Evolutionary conservation across 2,113 vertebrate genomes (phyloP).

Genomic region (Periophthalmus modestus): DNA sequence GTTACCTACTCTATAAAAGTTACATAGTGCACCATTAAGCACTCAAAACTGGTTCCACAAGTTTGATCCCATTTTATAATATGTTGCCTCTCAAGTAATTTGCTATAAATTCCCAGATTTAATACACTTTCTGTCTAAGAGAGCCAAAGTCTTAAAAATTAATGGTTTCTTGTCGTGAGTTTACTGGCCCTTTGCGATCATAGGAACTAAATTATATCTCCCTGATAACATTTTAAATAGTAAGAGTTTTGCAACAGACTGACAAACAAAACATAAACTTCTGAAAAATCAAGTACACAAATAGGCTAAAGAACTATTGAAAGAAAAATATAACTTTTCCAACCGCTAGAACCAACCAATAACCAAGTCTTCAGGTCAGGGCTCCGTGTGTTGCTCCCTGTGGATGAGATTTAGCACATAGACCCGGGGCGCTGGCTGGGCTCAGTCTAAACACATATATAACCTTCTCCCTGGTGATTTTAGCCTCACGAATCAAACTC

Average conservation of each 20-base stretch:
- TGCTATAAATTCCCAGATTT: too few species aligned
- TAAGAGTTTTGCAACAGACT: background rate
- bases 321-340: background rate
- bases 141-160: too few species aligned
- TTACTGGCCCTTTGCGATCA: too few species aligned
- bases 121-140: too few species aligned
- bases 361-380: constrained; percentile 14
- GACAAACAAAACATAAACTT: background rate
- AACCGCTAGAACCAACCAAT: background rate
- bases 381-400: constrained; percentile 12
- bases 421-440: background rate
- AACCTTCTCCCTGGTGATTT: constrained; percentile 24
- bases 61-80: too few species aligned
- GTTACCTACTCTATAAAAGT: too few species aligned
- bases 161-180: too few species aligned
- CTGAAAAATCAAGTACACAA: background rate
- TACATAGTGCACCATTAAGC: too few species aligned
- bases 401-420: constrained; percentile 18
- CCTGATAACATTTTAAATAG: too few species aligned
- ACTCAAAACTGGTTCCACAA: too few species aligned
- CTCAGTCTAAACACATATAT: constrained; percentile 29
- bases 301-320: background rate
- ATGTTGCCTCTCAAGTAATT: too few species aligned
- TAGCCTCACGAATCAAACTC: constrained; percentile 32
- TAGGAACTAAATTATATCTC: too few species aligned